phyloP scores from a whole-genome alignment of 2,888 invertebrate genomes.

The Marronus borbonicus region DNA sequence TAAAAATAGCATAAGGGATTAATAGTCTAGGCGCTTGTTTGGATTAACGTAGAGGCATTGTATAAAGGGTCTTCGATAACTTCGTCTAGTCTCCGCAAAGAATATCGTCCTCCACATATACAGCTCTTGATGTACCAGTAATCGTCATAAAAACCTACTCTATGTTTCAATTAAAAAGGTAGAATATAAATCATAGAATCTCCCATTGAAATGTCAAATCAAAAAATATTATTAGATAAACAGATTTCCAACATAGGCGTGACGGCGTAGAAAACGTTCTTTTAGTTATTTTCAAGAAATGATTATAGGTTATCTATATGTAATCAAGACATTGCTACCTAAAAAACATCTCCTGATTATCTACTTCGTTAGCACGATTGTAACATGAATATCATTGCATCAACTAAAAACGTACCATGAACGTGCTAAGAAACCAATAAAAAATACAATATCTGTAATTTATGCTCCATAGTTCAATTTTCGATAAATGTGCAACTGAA shows the following conservation, averaged over 20 bases:
- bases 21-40: constrained; percentile 18
- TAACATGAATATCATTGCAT: neutral
- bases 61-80: constrained; percentile 5
- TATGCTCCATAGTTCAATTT: constrained; percentile 9
- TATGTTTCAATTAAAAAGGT: no score
- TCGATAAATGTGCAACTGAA: constrained; percentile 21
- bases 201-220: no score
- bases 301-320: neutral
- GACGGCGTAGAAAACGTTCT: no score
- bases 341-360: neutral
- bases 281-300: no score
- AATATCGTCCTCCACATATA: neutral
- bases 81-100: no score
- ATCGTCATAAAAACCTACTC: no score
- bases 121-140: no score
- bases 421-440: neutral
- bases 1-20: constrained; percentile 37
- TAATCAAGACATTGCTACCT: neutral
- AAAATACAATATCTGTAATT: constrained; percentile 14
- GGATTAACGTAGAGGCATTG: constrained; percentile 23
- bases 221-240: no score
- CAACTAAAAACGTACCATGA: neutral
- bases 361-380: neutral
- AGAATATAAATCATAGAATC: no score
- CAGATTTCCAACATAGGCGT: no score